A percentile compares a stretch with the other conserved stretches of the same genome.
Conservation (phyloP, 2,797 vertebrate genomes). For the Phataginus tricuspis region DNA sequence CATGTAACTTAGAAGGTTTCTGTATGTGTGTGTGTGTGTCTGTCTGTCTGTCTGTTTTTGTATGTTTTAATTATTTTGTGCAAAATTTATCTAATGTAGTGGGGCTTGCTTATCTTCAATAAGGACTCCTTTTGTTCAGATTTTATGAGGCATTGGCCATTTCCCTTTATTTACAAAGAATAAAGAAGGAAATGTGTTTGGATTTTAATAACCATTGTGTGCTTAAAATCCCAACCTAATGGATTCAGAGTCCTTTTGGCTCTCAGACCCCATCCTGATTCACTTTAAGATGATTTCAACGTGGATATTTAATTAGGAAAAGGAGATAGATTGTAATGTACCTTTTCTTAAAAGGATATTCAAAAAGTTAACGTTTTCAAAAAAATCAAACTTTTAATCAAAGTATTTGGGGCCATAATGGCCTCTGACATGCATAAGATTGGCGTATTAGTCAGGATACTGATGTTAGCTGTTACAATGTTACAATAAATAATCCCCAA, state of each 20-base stretch:
- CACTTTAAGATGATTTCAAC: conserved; percentile 78
- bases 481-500: background rate
- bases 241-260: conserved; percentile 74
- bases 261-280: conserved; percentile 67
- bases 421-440: background rate
- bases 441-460: background rate
- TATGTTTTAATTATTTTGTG: conserved; percentile 78
- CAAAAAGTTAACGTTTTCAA: background rate
- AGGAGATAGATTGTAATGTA: background rate
- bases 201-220: conserved; percentile 35
- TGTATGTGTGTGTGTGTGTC: conserved; percentile 69
- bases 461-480: background rate
- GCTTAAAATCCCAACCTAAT: conserved; percentile 31
- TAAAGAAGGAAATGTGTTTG: conserved; percentile 36
- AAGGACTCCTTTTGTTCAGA: background rate
- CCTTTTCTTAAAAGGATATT: background rate
- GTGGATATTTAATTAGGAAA: conserved; percentile 79
- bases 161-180: conserved; percentile 44
- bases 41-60: background rate
- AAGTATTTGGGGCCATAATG: background rate
- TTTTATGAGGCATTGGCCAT: background rate
- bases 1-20: conserved; percentile 69
- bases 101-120: background rate
- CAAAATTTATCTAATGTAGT: conserved; percentile 67
- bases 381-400: background rate